Evolutionary conservation across 2,888 invertebrate species (phyloP).

Genomic region (Rhyacophila evoluta): DNA sequence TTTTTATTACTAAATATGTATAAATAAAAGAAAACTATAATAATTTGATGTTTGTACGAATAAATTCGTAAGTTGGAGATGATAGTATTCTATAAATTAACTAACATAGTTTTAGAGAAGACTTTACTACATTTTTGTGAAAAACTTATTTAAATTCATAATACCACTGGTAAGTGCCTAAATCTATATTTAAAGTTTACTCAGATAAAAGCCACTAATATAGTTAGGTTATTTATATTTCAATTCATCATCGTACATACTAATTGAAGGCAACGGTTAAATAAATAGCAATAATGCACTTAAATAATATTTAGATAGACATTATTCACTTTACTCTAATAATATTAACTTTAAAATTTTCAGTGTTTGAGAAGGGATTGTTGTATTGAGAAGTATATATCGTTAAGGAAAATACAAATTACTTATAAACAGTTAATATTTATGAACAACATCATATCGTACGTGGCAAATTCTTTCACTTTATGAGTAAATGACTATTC

Average conservation of each 20-base stretch:
- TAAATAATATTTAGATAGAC: background rate
- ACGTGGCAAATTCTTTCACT: background rate
- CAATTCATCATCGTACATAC: background rate
- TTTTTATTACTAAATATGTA: no score
- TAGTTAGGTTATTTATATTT: background rate
- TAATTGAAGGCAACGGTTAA: slow-evolving; percentile 5
- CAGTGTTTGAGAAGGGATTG: background rate
- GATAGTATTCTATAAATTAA: no score
- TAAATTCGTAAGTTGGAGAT: no score
- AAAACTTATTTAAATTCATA: no score
- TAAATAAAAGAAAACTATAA: no score
- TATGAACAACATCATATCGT: background rate
- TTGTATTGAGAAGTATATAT: background rate
- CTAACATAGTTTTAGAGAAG: no score
- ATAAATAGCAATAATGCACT: background rate
- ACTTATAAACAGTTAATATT: background rate
- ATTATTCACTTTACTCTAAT: background rate
- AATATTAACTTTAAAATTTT: background rate
- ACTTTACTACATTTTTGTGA: no score
- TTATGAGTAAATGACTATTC: background rate
- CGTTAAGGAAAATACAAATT: background rate
- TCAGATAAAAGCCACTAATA: background rate
- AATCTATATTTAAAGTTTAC: no score
- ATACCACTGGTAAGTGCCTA: no score
- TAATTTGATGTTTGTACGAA: no score